Evolutionary conservation across 2,888 invertebrate species (phyloP).

Genomic region (Eutolmus rufibarbis): DNA sequence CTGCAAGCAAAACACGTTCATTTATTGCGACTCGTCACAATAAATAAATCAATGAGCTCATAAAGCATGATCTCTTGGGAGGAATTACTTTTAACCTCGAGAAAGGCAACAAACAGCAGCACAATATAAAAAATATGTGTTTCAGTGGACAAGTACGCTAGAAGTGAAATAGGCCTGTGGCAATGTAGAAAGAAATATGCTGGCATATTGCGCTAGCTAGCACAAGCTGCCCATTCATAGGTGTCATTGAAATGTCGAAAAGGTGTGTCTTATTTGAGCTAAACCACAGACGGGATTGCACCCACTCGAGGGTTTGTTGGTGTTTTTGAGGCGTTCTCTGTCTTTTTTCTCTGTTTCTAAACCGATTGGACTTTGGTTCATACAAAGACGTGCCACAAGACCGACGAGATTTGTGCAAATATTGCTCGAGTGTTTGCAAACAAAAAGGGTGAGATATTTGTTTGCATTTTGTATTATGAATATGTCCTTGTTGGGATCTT

Average conservation of each 20-base stretch:
- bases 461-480: neutral
- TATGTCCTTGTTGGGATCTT: neutral
- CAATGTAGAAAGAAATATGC: neutral
- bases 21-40: neutral
- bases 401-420: conserved; percentile 15
- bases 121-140: neutral
- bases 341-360: neutral
- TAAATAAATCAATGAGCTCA: neutral
- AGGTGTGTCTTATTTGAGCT: conserved; percentile 1
- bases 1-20: neutral
- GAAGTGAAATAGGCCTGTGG: neutral
- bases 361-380: neutral
- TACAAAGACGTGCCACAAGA: neutral
- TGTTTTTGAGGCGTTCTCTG: neutral
- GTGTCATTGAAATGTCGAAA: conserved; percentile 27
- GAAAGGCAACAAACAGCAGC: neutral
- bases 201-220: neutral
- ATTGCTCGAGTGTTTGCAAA: neutral
- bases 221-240: neutral
- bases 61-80: neutral
- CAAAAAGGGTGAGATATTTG: neutral
- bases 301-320: neutral
- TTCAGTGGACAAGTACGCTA: neutral
- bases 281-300: neutral
- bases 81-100: neutral